These are phyloP conservation scores for Candoia aspera DNA, from an alignment of 2,113 vertebrate species.

Conservation along the genomic window DNA sequence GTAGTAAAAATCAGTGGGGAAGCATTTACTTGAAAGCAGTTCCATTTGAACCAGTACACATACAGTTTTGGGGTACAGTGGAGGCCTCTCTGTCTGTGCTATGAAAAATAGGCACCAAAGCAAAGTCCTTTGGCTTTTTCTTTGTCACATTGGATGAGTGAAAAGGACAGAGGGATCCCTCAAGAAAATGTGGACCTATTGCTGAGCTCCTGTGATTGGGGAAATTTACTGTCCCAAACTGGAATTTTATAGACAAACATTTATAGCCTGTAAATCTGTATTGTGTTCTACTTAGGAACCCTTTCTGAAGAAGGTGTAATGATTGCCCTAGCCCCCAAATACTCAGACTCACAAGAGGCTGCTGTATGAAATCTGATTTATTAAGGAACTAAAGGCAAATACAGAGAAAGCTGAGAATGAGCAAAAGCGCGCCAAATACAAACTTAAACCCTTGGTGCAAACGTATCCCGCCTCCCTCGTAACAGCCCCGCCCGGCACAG, in stretches of 20 bases:
- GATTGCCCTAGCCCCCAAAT: no score
- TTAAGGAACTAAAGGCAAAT: no score
- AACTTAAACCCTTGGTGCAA: no score
- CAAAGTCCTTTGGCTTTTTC: no score
- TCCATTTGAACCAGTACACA: neutral
- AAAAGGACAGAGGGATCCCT: neutral
- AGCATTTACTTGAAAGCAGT: neutral
- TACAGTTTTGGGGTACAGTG: neutral
- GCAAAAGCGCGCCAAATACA: no score
- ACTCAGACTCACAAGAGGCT: no score
- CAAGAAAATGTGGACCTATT: neutral
- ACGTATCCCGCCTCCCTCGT: no score
- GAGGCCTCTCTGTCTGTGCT: neutral
- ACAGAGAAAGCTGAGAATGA: no score
- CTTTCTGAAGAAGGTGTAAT: no score
- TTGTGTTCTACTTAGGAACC: neutral
- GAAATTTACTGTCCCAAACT: neutral
- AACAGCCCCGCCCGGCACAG: no score
- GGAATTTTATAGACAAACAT: neutral
- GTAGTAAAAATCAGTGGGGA: neutral
- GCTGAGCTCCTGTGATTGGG: neutral
- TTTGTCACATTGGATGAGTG: neutral
- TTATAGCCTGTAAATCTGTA: neutral
- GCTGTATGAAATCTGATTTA: no score
- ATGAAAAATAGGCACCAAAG: neutral